phyloP scores from a whole-genome alignment of 2,797 vertebrate species.

The Tinamus major region DNA sequence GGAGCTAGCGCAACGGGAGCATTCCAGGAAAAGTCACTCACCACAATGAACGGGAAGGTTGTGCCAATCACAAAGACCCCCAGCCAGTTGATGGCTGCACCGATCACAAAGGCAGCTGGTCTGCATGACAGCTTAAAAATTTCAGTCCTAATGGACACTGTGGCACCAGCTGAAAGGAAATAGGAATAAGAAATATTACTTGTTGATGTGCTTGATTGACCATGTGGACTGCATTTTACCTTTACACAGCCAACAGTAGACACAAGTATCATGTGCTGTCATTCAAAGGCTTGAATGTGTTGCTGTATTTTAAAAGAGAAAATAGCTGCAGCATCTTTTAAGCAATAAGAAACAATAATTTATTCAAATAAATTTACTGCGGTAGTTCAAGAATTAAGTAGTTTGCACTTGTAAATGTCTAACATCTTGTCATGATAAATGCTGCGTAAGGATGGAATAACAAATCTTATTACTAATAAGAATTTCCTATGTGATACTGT shows the following conservation, averaged over 20 bases:
- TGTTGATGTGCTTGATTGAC: background rate
- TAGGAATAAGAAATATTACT: background rate
- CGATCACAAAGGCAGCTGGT: conserved; percentile 89
- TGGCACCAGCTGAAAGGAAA: conserved; percentile 86
- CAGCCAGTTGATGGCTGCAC: conserved; percentile 86
- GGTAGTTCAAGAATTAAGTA: background rate
- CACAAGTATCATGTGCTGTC: background rate
- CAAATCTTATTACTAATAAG: background rate
- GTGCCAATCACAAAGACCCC: conserved; percentile 87
- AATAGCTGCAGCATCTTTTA: background rate
- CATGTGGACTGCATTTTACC: background rate
- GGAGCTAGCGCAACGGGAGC: background rate
- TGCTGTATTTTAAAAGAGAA: background rate
- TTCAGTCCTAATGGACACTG: conserved; percentile 86
- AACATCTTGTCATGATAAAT: background rate
- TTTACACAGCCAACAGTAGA: background rate
- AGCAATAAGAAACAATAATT: background rate
- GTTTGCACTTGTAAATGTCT: background rate
- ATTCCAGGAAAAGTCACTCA: conserved; percentile 50
- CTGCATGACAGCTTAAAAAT: conserved; percentile 88
- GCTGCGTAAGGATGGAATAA: background rate
- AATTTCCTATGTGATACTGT: background rate
- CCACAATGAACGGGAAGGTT: conserved; percentile 91
- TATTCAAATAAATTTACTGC: background rate
- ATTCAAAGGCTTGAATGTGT: background rate